Evolutionary conservation across 2,113 vertebrate species (phyloP), one percentile per base, ranked within the genome.

Genomic region (Stegastes partitus): DNA sequence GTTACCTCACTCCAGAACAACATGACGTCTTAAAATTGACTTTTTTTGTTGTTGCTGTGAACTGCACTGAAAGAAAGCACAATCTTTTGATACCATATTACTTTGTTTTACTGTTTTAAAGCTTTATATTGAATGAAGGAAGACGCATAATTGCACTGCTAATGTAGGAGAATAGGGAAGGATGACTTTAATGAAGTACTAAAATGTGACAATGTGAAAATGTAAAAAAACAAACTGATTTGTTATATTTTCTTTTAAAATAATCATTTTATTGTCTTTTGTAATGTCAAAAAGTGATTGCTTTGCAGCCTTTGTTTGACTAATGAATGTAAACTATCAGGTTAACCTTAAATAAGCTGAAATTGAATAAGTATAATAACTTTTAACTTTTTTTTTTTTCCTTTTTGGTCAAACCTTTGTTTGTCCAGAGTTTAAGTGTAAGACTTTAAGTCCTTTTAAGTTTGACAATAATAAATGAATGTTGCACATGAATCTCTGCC

Each of bases 391-490:
- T 15, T 18, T 11, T 47, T 47, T 54, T 11, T 15, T 18, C 18
- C 18, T 47, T 54, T 64, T 37, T 4, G 2, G 21, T 34, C 2
- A 25, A 11, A 0, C 3, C 22, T 18, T 22, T 34, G 28, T 65
- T 68, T 55, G 18, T 31, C 4, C 2, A 23, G 0, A 31, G n/a
- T 31, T 8, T 26, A 65, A 51, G 23, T 55, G 39, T 55, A 76
- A 37, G 16, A 45, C 23, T 61, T 39, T 26, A 3, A 63, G 23
- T 69, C 28, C n/a, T 14, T 42, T 34, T 57, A 1, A 23, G 1
- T 51, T 54, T 50, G 2, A 64, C 2, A 53, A 34, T 21, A 70
- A 82, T 66, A 79, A 83, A 85, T 18, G 0, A 37, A 55, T 19
- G 2, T 56, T 47, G 18, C 2, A 47, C 0, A 64, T 69, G 1